These are phyloP conservation scores for Zaprionus bogoriensis DNA, from an alignment of 2,888 invertebrate species.

Conservation along the genomic window DNA sequence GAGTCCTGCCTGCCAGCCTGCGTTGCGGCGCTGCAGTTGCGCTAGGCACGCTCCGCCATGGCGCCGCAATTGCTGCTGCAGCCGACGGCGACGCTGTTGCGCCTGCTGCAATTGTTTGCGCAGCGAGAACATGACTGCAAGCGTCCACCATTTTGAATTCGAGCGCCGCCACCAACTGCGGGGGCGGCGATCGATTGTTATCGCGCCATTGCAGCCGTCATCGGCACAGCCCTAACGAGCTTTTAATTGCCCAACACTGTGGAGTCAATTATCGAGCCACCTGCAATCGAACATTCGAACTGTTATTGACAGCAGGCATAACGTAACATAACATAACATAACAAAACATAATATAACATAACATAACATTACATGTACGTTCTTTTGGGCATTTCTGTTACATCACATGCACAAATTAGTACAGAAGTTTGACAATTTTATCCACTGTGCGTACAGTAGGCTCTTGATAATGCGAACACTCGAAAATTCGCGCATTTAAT, in stretches of 20 bases:
- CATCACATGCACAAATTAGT: no score
- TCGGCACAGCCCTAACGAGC: constrained; percentile 22
- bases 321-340: no score
- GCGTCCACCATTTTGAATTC: not conserved
- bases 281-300: not conserved
- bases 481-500: no score
- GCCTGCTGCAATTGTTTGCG: constrained; percentile 1
- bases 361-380: no score
- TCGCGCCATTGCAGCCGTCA: constrained; percentile 21
- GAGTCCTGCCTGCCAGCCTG: not conserved
- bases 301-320: no score
- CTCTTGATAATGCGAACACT: no score
- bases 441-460: no score
- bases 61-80: constrained; percentile 10
- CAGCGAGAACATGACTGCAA: constrained; percentile 20
- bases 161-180: no score
- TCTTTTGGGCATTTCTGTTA: no score
- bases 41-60: constrained; percentile 1
- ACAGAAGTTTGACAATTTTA: no score
- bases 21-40: constrained; percentile 4
- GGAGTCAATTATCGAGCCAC: not conserved
- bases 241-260: constrained; percentile 20
- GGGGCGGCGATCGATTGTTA: constrained; percentile 7
- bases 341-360: no score
- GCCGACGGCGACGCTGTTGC: not conserved